Evolutionary conservation across 1,140 invertebrate genomes (phyloP), one percentile per base, ranked within the genome.

Genomic region (Octopus sinensis): DNA sequence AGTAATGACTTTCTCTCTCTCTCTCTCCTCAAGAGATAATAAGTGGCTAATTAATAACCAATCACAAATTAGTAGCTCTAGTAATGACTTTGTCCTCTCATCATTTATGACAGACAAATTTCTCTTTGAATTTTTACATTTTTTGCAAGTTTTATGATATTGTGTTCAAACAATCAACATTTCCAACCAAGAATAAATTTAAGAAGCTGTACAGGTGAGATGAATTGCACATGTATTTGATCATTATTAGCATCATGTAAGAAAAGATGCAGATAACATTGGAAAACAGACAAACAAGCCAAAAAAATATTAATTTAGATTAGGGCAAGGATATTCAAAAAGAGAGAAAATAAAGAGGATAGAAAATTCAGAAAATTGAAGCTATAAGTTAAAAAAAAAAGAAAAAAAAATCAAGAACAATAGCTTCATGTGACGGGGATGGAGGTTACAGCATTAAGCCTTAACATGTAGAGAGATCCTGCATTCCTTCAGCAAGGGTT

Each of bases 401-500:
- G 1, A 73, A n/a, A 13, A 13, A 73, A 73, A 6, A 4, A 9
- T 73, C 68, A 6, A 5, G 30, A 3, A 6, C 30, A 4, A 73
- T 23, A 73, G 68, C 17, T 73, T 73, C 68, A 13, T 17, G 17
- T 62, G 17, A 9, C 56, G 17, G 56, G 9, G 9, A 4, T 17
- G 30, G 17, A 1, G 5, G 7, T 73, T 73, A 73, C 6, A 12
- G 56, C 17, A 12, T 73, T 73, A 12, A 13, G 4, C 13, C 30
- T 73, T 82, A 86, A 78, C 83, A 86, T 17, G 87, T 86, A 13
- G 85, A 86, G n/a, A 88, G 83, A 79, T 88, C 88, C 75, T 89
- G 85, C 79, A 89, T 84, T 12, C 86, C 84, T 79, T 87, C 86
- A 1, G 85, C 86, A 17, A 89, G 78, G 1, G 83, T 84, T 68